Evolutionary conservation across 2,113 vertebrate genomes (phyloP), one percentile per base, ranked within the genome.

Genomic region (Empidonax traillii): DNA sequence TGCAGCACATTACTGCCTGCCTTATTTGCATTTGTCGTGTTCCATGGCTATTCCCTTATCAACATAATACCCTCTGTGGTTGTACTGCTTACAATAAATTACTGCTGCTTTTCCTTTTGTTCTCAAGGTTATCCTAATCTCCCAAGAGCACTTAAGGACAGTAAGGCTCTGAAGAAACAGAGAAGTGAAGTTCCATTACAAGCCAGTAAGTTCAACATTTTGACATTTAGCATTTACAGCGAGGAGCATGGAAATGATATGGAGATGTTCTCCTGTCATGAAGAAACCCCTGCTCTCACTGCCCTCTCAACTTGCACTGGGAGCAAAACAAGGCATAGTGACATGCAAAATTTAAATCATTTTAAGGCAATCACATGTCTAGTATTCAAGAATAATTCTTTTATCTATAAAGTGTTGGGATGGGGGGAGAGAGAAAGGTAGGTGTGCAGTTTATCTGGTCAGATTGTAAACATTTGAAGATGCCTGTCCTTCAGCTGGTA

Each of bases 11-110:
- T 92, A 37, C 73, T 56, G 63, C 58, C 62, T 85, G 90, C 83
- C 51, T 93, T 84, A 89, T 95, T 95, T 96, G 88, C 89, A 94
- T 95, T 95, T 96, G 59, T 62, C 58, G 25, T 93, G 78, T 94
- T 89, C 86, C 78, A 95, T 78, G 89, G 78, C 89, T 93, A 93
- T 91, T 97, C 84, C 81, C 81, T 94, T 94, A 96, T 95, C 95
- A 89, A 39, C 55, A 87, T 84, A 95, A 95, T 85, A 81, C 71
- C 87, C 81, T 88, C 77, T 74, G 72, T 3, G 0, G 33, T 51
- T 89, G 41, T 51, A 52, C 47, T 80, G 71, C 83, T 93, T 72
- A 56, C 63, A 75, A 37, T 75, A 87, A 96, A 94, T 94, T 96
- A 59, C 69, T 93, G 93, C 43, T 89, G 66, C 44, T 90, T 94